These are phyloP conservation scores for Drosophila lacertosa DNA, from an alignment of 1,140 invertebrate species.

Conservation along the genomic window DNA sequence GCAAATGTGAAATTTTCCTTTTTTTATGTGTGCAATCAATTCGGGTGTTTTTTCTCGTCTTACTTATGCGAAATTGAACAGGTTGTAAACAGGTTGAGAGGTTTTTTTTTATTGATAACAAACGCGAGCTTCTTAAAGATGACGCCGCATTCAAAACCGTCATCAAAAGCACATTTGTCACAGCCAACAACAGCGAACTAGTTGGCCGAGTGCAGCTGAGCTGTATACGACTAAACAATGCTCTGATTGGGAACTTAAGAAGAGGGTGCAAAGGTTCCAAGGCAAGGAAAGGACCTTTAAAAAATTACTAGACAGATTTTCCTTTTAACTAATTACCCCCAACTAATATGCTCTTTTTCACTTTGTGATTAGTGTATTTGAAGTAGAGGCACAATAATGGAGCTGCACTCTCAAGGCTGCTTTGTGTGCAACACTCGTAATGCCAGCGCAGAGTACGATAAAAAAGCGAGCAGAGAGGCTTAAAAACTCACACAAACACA, in stretches of 20 bases:
- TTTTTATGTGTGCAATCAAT: conserved; percentile 33
- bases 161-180: conserved; percentile 76
- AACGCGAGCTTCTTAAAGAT: conserved; percentile 5
- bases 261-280: too few relatives aligned
- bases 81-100: conserved; percentile 30
- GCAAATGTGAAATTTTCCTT: conserved; percentile 2
- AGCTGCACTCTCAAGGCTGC: conserved; percentile 65
- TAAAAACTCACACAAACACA: conserved; percentile 49
- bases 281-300: not conserved
- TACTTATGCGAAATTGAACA: conserved; percentile 8
- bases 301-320: too few relatives aligned
- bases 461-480: conserved; percentile 52
- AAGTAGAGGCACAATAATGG: conserved; percentile 21
- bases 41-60: not conserved
- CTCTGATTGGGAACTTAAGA: too few relatives aligned
- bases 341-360: not conserved
- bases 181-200: conserved; percentile 14
- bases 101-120: not conserved
- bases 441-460: conserved; percentile 42
- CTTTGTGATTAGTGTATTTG: not conserved
- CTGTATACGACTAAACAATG: not conserved
- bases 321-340: too few relatives aligned
- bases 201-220: too few relatives aligned
- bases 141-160: conserved; percentile 57
- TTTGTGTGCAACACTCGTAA: conserved; percentile 45